Base-by-base conservation (phyloP, 2,888 invertebrate species). In the Perizoma affinitatum region DNA sequence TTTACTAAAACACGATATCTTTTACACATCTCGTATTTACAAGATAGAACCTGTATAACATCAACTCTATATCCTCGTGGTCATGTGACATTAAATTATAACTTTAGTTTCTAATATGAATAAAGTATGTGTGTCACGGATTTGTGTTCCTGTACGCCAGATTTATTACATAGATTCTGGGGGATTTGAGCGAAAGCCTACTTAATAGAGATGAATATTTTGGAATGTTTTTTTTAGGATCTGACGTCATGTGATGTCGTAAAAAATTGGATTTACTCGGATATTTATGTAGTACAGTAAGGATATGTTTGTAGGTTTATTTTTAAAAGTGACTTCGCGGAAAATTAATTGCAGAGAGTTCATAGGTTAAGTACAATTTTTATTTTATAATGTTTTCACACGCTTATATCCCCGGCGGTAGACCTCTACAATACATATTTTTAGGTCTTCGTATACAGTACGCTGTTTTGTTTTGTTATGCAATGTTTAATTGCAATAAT, bases 51-150 rank as follows among this genome's bases (percentile, higher is more conserved):
- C 44, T 22, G 22, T 44, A 44, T 44, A 22, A 10, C 22, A 9
- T n/a, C 42, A 38, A 10, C 22, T 1, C 11, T 54, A 40, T 41
- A 40, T 10, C 33, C 54, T 11, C 4, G 46, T 49, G 73, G 80
- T 86, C 86, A 87, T 84, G n/a, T n/a, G 84, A 83, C 80, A 76
- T 87, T 88, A 88, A 87, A 87, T 87, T 72, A 5, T 38, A 81
- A 77, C 72, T 79, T 86, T 84, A 69, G 38, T 70, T 73, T 76
- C 75, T 67, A 71, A 75, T 71, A 73, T 73, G 75, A 75, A 77
- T 73, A 76, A 74, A 73, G 73, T 65, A 68, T 56, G 51, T 58
- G 34, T 54, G 58, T 62, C 63, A 62, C 46, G 58, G 52, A 50
- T 66, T 69, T 70, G 58, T 63, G 47, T 57, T 44, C 41, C 40